phyloP scores from a whole-genome alignment of 2,113 vertebrate species.

The Ochotona princeps region DNA sequence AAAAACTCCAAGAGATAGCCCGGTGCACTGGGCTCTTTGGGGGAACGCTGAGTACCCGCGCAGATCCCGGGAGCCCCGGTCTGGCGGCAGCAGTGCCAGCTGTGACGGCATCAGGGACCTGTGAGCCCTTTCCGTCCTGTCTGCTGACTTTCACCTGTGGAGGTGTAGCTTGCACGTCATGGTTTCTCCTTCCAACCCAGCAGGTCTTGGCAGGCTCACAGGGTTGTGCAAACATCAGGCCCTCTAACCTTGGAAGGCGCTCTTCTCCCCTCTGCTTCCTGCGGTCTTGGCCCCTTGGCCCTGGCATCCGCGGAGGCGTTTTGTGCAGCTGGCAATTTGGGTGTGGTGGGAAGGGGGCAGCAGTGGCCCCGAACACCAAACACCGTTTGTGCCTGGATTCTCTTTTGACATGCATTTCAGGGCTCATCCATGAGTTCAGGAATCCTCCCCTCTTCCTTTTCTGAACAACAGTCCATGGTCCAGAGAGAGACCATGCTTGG shows the following conservation, averaged over 20 bases:
- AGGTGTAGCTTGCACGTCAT: neutral
- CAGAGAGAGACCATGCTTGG: neutral
- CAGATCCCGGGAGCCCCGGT: slow-evolving; percentile 26
- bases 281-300: too few species aligned
- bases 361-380: fast-evolving
- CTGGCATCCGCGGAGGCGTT: neutral
- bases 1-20: neutral
- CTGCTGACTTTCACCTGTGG: neutral
- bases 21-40: neutral
- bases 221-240: too few species aligned
- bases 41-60: neutral
- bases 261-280: too few species aligned
- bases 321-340: neutral
- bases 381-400: neutral
- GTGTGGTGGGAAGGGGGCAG: neutral
- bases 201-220: neutral
- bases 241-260: too few species aligned
- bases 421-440: neutral
- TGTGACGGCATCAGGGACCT: neutral
- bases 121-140: neutral
- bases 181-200: too few species aligned
- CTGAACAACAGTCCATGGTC: neutral
- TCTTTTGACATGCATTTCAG: too few species aligned
- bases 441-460: neutral
- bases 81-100: neutral